These are phyloP conservation scores for Fabriciana adippe DNA, from an alignment of 2,888 invertebrate genomes.

Conservation along the genomic window DNA sequence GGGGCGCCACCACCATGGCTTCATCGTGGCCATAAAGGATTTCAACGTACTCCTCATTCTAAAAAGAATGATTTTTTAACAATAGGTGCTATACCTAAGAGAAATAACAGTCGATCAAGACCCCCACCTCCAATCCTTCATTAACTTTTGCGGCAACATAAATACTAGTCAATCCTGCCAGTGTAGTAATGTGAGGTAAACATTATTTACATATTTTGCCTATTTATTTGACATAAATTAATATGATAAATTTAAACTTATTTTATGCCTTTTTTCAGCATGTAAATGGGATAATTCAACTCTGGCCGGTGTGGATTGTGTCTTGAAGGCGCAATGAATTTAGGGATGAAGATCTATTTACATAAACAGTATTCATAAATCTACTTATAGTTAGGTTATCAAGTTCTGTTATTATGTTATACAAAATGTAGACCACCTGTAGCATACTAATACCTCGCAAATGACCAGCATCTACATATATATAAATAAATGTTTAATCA, in stretches of 20 bases:
- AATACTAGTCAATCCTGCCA: conserved; percentile 79
- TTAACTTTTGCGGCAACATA: conserved; percentile 54
- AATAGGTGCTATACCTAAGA: conserved; percentile 59
- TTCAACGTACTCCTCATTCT: conserved; percentile 42
- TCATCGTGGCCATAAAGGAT: conserved; percentile 53
- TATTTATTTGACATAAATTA: too few species aligned
- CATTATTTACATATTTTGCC: not conserved
- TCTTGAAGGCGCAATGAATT: conserved; percentile 62
- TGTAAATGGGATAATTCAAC: conserved; percentile 63
- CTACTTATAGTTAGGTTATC: conserved; percentile 57
- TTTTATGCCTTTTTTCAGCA: conserved; percentile 53
- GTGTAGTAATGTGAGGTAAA: conserved; percentile 67
- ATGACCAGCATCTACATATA: conserved; percentile 31
- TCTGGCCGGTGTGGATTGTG: conserved; percentile 56
- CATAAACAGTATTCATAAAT: conserved; percentile 78
- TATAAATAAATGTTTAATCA: conserved; percentile 30
- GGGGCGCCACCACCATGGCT: conserved; percentile 69
- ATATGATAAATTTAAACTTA: not conserved
- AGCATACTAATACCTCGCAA: conserved; percentile 34
- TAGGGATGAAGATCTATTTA: conserved; percentile 78
- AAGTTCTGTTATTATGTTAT: conserved; percentile 34
- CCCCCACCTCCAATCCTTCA: conserved; percentile 76
- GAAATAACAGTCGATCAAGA: conserved; percentile 62
- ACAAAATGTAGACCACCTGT: conserved; percentile 34
- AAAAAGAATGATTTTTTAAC: conserved; percentile 53